Percentiles rank a stretch among this genome's conserved stretches.
Conservation (phyloP, 2,113 vertebrate species). For the Glareola pratincola region DNA sequence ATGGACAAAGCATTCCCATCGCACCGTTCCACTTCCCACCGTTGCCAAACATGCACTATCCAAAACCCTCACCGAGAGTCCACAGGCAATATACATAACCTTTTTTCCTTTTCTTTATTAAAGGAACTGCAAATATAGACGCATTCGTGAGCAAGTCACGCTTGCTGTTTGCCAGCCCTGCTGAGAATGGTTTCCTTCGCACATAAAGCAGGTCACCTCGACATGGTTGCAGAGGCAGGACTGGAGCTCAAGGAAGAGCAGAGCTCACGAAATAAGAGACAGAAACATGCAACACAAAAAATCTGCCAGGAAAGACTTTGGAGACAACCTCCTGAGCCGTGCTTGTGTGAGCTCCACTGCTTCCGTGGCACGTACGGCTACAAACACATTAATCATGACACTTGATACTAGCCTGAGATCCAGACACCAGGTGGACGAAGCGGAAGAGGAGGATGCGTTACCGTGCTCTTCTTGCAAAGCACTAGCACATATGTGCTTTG, state of each 20-base stretch:
- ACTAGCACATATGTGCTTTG: not conserved
- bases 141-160: not conserved
- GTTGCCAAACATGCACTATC: not conserved
- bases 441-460: not conserved
- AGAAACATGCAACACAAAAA: not conserved
- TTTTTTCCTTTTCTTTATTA: not conserved
- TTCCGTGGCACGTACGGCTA: accelerated
- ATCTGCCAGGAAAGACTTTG: not conserved
- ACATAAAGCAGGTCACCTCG: not conserved
- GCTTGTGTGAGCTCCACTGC: not conserved
- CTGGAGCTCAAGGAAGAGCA: not conserved
- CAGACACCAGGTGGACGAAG: not conserved
- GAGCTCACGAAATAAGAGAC: not conserved
- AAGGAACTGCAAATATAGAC: not conserved
- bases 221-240: not conserved
- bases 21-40: not conserved
- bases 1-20: not conserved
- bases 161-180: not conserved
- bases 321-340: not conserved
- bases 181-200: not conserved
- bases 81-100: not conserved
- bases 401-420: not conserved
- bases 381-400: not conserved
- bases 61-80: not conserved
- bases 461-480: not conserved